A percentile compares a stretch with the other conserved stretches of the same genome.
phyloP scores from a whole-genome alignment of 2,797 vertebrate genomes.

The Calcarius lapponicus region DNA sequence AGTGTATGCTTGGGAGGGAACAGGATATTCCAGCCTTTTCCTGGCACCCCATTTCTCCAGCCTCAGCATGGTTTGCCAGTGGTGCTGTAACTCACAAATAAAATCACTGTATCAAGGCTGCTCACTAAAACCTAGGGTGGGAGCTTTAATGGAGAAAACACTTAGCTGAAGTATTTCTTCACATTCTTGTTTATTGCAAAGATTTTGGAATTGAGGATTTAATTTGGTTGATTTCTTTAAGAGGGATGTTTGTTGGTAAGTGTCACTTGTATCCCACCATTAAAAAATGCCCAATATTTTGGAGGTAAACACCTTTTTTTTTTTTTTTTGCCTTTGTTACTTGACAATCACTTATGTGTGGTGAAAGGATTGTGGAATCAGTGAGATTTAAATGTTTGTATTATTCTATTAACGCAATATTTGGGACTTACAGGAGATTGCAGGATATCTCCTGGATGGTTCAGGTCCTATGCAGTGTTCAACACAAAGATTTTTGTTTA shows the following conservation, averaged over 20 bases:
- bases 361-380: neutral
- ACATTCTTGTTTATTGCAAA: neutral
- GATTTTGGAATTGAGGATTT: neutral
- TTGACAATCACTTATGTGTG: neutral
- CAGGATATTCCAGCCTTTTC: neutral
- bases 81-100: neutral
- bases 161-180: neutral
- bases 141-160: neutral
- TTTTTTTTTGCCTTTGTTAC: neutral
- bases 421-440: neutral
- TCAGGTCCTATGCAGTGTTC: neutral
- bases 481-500: neutral
- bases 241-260: accelerated
- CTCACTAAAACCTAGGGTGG: neutral
- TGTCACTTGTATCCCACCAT: accelerated
- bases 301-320: accelerated
- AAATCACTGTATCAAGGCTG: neutral
- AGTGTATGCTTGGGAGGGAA: neutral
- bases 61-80: neutral
- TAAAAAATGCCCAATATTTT: neutral
- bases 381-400: neutral
- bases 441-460: neutral
- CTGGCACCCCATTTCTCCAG: neutral
- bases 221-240: neutral
- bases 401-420: neutral